phyloP scores from a whole-genome alignment of 1,140 invertebrate species.

The Atta cephalotes region DNA sequence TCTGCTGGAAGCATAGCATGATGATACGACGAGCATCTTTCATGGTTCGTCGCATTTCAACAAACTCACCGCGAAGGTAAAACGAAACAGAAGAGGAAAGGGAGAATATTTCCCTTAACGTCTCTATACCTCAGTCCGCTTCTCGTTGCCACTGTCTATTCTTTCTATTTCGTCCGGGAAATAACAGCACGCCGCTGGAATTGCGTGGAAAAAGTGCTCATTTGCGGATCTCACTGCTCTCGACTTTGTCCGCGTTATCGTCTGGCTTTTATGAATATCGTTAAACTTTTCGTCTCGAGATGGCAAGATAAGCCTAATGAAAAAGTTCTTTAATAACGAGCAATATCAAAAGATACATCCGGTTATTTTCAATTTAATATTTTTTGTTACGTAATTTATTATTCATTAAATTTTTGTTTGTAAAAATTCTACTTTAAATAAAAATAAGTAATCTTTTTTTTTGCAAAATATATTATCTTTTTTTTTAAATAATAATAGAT shows the following conservation, averaged over 20 bases:
- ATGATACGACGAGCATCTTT: conserved; percentile 73
- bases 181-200: conserved; percentile 67
- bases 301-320: conserved; percentile 45
- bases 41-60: conserved; percentile 72
- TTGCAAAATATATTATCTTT: neutral
- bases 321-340: conserved; percentile 63
- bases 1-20: conserved; percentile 35
- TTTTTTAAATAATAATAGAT: neutral
- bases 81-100: conserved; percentile 46
- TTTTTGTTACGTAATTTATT: neutral
- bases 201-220: conserved; percentile 75
- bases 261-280: conserved; percentile 72
- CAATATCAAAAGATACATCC: conserved; percentile 1
- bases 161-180: conserved; percentile 66
- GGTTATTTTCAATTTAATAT: conserved; percentile 20
- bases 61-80: conserved; percentile 56
- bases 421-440: neutral
- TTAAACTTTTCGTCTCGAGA: conserved; percentile 69
- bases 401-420: neutral
- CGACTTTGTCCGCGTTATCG: conserved; percentile 56
- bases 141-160: conserved; percentile 57
- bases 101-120: conserved; percentile 74
- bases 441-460: neutral
- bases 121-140: conserved; percentile 50
- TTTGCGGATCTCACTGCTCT: conserved; percentile 68